These are phyloP conservation scores for Ictalurus punctatus DNA, from an alignment of 2,113 vertebrate genomes.

Conservation along the genomic window DNA sequence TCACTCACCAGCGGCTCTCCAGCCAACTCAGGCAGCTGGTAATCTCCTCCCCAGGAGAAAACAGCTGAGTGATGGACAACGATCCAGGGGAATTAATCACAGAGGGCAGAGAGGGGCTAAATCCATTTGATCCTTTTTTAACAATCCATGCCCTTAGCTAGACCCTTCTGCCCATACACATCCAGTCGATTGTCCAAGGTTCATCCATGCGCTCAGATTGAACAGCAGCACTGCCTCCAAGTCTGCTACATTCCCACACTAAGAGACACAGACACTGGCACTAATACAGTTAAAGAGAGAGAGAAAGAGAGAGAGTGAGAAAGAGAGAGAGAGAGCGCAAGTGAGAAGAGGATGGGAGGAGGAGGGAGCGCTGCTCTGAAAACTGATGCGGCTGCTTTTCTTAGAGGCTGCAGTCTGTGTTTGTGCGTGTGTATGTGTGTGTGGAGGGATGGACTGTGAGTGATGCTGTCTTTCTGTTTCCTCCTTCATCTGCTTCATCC, in stretches of 20 bases:
- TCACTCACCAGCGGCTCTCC: constrained; percentile 51
- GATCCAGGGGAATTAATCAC: constrained; percentile 57
- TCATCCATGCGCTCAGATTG: constrained; percentile 47
- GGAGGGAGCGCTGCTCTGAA: constrained; percentile 67
- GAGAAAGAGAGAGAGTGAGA: constrained; percentile 55
- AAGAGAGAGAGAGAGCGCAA: constrained; percentile 42
- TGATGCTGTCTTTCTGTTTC: constrained; percentile 69
- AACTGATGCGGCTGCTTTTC: constrained; percentile 78
- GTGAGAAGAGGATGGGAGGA: constrained; percentile 34
- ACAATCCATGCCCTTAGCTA: constrained; percentile 45
- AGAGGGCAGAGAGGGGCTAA: constrained; percentile 53
- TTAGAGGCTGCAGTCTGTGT: constrained; percentile 72
- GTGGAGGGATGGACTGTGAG: constrained; percentile 52
- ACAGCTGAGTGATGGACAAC: constrained; percentile 39
- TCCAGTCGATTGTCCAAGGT: constrained; percentile 43
- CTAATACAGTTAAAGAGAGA: constrained; percentile 62
- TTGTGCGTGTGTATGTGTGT: constrained; percentile 35
- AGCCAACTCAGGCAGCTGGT: constrained; percentile 53
- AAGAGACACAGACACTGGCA: constrained; percentile 67
- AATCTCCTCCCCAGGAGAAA: constrained; percentile 62
- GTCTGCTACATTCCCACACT: constrained; percentile 77
- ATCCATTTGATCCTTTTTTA: constrained; percentile 65
- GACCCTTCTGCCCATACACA: constrained; percentile 53
- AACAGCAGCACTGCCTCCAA: constrained; percentile 56
- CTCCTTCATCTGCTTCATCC: constrained; percentile 55